Conservation (phyloP, 1,140 invertebrate genomes). For the Aethina tumida region DNA sequence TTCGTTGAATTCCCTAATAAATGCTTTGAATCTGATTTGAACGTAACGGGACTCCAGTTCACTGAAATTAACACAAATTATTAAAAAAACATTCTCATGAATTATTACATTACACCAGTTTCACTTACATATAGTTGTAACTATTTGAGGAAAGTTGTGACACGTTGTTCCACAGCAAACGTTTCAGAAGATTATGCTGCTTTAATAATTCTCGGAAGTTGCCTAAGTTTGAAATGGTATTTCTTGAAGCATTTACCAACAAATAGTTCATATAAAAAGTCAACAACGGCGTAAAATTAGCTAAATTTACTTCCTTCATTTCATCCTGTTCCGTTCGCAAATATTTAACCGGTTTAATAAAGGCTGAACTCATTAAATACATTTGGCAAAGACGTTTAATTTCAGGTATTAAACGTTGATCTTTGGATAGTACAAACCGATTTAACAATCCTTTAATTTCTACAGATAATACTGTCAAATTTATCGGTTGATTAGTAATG, state of each 20-base stretch:
- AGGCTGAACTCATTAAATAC: conserved; percentile 15
- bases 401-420: conserved; percentile 17
- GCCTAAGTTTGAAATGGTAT: conserved; percentile 14
- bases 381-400: conserved; percentile 14
- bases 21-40: no score
- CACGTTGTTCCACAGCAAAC: conserved; percentile 28
- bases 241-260: conserved; percentile 14
- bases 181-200: conserved; percentile 22
- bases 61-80: no score
- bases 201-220: conserved; percentile 22
- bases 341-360: conserved; percentile 11
- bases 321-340: conserved; percentile 9
- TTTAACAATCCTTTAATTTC: no score
- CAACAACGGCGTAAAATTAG: conserved; percentile 14
- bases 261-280: conserved; percentile 18
- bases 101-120: neutral
- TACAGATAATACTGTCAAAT: no score
- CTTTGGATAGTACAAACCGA: no score
- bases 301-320: conserved; percentile 5
- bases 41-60: no score
- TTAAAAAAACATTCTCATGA: neutral
- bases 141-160: conserved; percentile 19
- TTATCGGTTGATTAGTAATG: no score
- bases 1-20: no score
- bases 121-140: conserved; percentile 27